Conservation (phyloP, 2,888 invertebrate genomes). For the Agrotis segetum region DNA sequence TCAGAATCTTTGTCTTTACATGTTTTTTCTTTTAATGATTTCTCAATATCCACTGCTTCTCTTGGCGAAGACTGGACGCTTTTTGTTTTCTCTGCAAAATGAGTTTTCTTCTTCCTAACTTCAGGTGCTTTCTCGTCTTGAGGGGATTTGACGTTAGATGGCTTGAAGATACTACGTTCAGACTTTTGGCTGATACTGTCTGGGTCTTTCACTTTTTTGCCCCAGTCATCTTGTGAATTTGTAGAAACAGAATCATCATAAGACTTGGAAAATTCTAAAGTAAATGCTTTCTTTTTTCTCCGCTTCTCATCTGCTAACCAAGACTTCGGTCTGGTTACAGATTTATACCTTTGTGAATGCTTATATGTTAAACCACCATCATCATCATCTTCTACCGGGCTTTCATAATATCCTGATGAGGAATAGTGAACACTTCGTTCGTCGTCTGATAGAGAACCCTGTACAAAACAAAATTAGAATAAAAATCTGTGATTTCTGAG, state of each 20-base stretch:
- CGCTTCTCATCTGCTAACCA: conserved; percentile 94
- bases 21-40: conserved; percentile 83
- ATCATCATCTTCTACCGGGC: conserved; percentile 93
- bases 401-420: conserved; percentile 94
- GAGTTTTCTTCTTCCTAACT: conserved; percentile 86
- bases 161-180: conserved; percentile 78
- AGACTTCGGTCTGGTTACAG: conserved; percentile 83
- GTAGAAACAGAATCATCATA: conserved; percentile 90
- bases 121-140: conserved; percentile 83
- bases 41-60: conserved; percentile 83
- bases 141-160: conserved; percentile 80
- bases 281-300: conserved; percentile 94
- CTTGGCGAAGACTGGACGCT: conserved; percentile 85
- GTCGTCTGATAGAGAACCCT: conserved; percentile 93
- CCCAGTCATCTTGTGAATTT: conserved; percentile 86
- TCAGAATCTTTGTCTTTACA: conserved; percentile 83
- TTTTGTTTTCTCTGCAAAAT: conserved; percentile 87
- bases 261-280: conserved; percentile 93
- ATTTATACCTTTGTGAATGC: conserved; percentile 88
- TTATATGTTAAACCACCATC: conserved; percentile 89
- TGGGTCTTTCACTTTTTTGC: conserved; percentile 80
- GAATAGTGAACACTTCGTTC: conserved; percentile 94
- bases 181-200: conserved; percentile 78
- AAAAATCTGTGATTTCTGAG: background rate
- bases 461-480: conserved; percentile 36